Evolutionary conservation across 2,113 vertebrate genomes (phyloP).

Genomic region (Sinosuthora webbiana): DNA sequence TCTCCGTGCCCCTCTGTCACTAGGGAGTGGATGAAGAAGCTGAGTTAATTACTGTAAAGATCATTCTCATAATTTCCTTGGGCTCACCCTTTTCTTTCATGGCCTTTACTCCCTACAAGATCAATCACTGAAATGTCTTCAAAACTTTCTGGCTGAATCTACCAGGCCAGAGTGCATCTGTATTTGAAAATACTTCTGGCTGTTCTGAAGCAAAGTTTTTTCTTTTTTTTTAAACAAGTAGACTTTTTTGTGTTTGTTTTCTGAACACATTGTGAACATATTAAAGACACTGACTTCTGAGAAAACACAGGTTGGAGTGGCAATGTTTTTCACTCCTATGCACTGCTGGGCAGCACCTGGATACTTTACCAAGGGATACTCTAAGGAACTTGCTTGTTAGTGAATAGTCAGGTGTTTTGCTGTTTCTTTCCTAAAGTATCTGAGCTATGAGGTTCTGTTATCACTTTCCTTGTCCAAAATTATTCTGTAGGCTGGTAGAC

Average conservation of each 20-base stretch:
- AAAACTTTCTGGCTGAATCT: background rate
- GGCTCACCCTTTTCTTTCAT: background rate
- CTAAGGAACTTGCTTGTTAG: background rate
- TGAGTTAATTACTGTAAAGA: background rate
- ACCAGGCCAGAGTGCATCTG: background rate
- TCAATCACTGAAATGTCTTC: background rate
- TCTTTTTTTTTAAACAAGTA: background rate
- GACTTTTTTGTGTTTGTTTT: background rate
- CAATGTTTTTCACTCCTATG: background rate
- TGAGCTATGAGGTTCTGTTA: background rate
- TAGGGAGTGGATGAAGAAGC: conserved; percentile 61
- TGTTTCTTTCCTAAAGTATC: background rate
- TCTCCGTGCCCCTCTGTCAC: conserved; percentile 93
- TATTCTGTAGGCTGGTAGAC: background rate
- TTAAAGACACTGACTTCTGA: background rate
- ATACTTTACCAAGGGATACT: background rate
- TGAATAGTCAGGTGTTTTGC: background rate
- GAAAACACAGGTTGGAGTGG: background rate
- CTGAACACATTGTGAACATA: background rate
- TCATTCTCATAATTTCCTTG: background rate
- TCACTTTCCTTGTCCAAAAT: background rate
- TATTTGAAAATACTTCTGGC: background rate
- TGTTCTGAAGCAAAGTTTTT: background rate
- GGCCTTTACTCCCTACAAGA: background rate
- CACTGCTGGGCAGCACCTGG: background rate